Evolutionary conservation across 2,888 invertebrate species (phyloP).

Genomic region (Desoria tigrina): DNA sequence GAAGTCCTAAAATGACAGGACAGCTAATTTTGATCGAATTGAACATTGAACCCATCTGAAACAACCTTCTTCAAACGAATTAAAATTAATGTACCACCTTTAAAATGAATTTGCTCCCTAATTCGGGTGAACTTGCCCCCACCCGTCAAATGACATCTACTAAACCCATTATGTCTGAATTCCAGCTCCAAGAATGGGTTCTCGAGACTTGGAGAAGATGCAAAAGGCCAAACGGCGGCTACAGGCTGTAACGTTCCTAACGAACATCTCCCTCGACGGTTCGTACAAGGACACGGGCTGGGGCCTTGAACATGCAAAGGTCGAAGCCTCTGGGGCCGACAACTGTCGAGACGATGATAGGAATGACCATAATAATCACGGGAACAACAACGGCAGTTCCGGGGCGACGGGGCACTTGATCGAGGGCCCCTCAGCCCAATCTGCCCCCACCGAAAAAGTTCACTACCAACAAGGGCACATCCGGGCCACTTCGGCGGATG

Average conservation of each 20-base stretch:
- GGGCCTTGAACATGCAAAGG: slow-evolving; percentile 33
- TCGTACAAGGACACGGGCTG: slow-evolving; percentile 63
- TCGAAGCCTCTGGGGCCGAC: not conserved
- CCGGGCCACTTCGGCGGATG: not conserved
- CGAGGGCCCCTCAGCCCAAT: not conserved
- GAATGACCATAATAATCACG: not conserved
- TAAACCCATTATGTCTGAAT: too few relatives aligned
- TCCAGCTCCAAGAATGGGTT: slow-evolving; percentile 41
- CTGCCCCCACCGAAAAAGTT: not conserved
- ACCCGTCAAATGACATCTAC: too few relatives aligned
- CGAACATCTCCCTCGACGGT: slow-evolving; percentile 93
- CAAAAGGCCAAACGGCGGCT: slow-evolving; percentile 75
- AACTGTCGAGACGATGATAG: not conserved
- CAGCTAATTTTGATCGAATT: too few relatives aligned
- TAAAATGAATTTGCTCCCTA: too few relatives aligned
- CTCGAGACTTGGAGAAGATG: slow-evolving; percentile 43
- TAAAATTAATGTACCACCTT: too few relatives aligned
- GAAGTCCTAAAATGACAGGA: too few relatives aligned
- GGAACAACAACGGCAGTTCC: not conserved
- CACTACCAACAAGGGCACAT: not conserved
- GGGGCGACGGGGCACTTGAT: not conserved
- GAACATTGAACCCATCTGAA: too few relatives aligned
- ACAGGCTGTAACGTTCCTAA: slow-evolving; percentile 89
- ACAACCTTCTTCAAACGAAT: too few relatives aligned
- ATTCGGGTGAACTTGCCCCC: too few relatives aligned